Base-by-base conservation (phyloP, 2,888 invertebrate species). In the Acanthosepion lycidas region DNA sequence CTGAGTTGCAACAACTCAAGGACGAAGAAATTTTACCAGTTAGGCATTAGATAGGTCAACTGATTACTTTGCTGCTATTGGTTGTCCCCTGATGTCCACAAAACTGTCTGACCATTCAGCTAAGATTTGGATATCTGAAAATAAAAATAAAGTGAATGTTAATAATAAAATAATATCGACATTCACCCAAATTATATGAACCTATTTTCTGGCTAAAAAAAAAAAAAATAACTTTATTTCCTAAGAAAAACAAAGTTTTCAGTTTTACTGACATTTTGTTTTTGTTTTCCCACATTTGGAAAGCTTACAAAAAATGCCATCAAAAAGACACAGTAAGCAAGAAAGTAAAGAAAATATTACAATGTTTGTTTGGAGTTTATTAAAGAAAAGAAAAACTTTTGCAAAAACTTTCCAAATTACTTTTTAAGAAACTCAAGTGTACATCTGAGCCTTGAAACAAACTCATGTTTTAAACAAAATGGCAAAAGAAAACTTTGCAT, bases 371-470 rank as follows among this genome's bases (percentile, higher is more conserved):
- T n/a, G 15, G 78, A 78, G 78, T 78, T 78, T 78, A n/a, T 33
- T 78, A 15, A 78, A 78, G 18, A 78, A 9, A 78, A n/a, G 33
- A n/a, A 78, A 78, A 78, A 78, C n/a, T 9, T n/a, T 78, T 33
- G n/a, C 15, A 78, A 78, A 78, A 33, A 78, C 15, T 78, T 9
- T 78, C 78, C 9, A 78, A 78, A 78, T 78, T 78, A 78, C 78
- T n/a, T 12, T 33, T 12, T 33, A 78, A n/a, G 78, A 78, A 78
- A 78, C n/a, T n/a, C 33, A 78, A 78, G n/a, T 78, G n/a, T n/a
- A 78, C n/a, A 78, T 78, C 78, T 78, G 78, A 78, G 78, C 78
- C 78, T n/a, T n/a, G n/a, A 78, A 78, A 78, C n/a, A 33, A 33
- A 78, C n/a, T 78, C 18, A 78, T n/a, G 78, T n/a, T 78, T 33